A percentile compares a stretch with the other conserved stretches of the same genome.
These are phyloP conservation scores for Diacarnus erythraeanus DNA, from an alignment of 37 sponge, comb jelly and placozoan genomes.

Conservation along the genomic window DNA sequence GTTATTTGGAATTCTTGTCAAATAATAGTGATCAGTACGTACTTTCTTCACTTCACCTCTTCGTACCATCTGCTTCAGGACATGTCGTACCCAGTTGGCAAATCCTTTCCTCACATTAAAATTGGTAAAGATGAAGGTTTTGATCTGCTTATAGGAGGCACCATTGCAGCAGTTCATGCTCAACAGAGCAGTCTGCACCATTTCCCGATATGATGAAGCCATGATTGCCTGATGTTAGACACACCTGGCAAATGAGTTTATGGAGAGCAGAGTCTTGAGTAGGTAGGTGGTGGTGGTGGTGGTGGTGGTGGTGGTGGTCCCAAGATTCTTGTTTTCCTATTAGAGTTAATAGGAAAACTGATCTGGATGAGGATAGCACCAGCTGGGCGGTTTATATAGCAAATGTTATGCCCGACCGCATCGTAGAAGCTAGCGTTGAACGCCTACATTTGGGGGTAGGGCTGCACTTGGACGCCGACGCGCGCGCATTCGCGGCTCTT, in stretches of 20 bases:
- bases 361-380: too few relatives aligned
- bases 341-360: too few relatives aligned
- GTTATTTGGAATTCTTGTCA: background rate
- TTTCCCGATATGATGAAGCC: background rate
- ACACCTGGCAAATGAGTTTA: background rate
- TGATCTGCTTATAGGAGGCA: background rate
- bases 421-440: background rate
- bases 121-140: background rate
- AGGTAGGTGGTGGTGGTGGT: background rate
- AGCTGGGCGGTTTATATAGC: too few relatives aligned
- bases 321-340: background rate
- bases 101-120: background rate
- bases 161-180: background rate
- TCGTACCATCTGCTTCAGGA: background rate
- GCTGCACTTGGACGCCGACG: too few relatives aligned
- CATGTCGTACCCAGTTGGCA: background rate
- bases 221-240: background rate
- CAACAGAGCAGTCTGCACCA: background rate
- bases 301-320: background rate
- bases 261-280: background rate
- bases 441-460: background rate
- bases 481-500: background rate
- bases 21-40: background rate
- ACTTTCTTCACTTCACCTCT: background rate
- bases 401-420: background rate